Base-by-base conservation (phyloP, 2,113 vertebrate species). In the Podarcis muralis region DNA sequence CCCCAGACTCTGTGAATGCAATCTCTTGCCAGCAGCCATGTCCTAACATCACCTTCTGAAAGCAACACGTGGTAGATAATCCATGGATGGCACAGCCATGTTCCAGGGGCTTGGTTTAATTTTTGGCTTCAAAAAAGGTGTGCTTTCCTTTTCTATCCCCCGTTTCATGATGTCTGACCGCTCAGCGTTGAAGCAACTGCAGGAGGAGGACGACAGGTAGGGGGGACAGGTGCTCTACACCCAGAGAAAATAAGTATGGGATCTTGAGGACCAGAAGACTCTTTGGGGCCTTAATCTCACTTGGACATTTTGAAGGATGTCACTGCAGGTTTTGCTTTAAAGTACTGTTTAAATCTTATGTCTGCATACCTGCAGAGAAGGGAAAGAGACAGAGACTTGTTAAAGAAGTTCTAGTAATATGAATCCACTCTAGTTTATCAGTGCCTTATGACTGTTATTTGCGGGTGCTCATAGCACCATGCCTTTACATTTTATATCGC, bases 301-400 rank as follows among this genome's bases (percentile, higher is more conserved):
- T 98, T 97, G 79, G 98, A 97, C 93, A 97, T 93, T 96, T 98
- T 97, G 91, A 99, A 96, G 89, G 98, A 97, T 86, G 97, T 96
- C 94, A 98, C 97, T n/a, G 95, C 94, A 16, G 98, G 98, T 96
- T 99, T 99, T 97, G 98, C 98, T 96, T 98, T 97, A 95, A 99
- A 99, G 97, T 99, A 99, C 91, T 98, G 98, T 94, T 98, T 98
- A 96, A 99, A 99, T 91, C 98, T 98, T 88, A 99, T 96, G 94
- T 98, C 98, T 3, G 98, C 98, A 62, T 99, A 99, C 95, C 99
- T 99, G 96, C 3, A 15, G 0, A 72, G n/a, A 66, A 76, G 81
- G 87, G 66, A 25, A 15, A 5, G 62, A 48, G 40, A 87, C 8
- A 83, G 16, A 87, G 35, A 84, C 37, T 37, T 37, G n/a, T 48